phyloP scores from a whole-genome alignment of 2,797 vertebrate species.

The Margarornis squamiger region DNA sequence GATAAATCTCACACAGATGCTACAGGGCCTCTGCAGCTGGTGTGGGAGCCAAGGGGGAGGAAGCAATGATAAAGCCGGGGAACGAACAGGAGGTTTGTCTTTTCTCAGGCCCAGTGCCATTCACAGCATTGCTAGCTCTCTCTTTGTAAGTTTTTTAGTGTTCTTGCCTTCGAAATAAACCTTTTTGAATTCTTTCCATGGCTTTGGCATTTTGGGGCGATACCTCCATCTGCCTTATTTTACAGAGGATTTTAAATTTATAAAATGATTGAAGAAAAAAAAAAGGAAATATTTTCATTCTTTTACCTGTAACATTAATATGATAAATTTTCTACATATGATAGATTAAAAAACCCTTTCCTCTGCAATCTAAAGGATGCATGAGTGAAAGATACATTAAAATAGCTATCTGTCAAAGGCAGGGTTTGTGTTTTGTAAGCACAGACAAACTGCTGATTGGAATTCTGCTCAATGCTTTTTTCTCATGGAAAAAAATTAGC shows the following conservation, averaged over 20 bases:
- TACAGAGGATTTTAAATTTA: neutral
- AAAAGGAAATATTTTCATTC: neutral
- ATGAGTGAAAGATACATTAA: neutral
- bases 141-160: too few species aligned
- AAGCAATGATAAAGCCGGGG: too few species aligned
- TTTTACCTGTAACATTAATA: neutral
- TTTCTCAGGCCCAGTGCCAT: too few species aligned
- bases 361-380: neutral
- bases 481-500: neutral
- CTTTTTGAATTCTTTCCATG: too few species aligned
- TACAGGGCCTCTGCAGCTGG: too few species aligned
- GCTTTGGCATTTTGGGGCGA: too few species aligned
- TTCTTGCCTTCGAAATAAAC: too few species aligned
- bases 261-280: neutral
- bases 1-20: too few species aligned
- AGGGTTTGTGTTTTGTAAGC: neutral
- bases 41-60: too few species aligned
- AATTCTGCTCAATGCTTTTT: neutral
- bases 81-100: too few species aligned
- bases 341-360: neutral
- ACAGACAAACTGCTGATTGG: neutral
- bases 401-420: neutral
- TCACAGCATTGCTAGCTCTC: too few species aligned
- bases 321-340: neutral
- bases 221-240: too few species aligned